A percentile compares a stretch with the other conserved stretches of the same genome.
Evolutionary conservation across 1,140 invertebrate species (phyloP).

Genomic region (Hycleus cichorii): DNA sequence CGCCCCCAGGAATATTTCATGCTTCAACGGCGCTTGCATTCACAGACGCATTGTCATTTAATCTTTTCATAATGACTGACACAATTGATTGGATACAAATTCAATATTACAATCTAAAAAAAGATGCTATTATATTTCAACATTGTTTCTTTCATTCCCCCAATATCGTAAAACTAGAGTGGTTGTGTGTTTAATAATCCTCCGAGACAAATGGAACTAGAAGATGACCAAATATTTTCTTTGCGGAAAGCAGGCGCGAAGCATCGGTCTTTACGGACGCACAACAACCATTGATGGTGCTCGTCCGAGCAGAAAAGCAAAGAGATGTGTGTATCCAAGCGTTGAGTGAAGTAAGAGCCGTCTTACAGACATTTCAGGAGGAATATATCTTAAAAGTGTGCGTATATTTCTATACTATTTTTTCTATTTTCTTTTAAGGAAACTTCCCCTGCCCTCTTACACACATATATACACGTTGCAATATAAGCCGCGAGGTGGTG

Average conservation of each 20-base stretch:
- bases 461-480: conserved; percentile 4
- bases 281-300: conserved; percentile 20
- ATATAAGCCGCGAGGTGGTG: conserved; percentile 21
- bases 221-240: conserved; percentile 20
- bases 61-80: conserved; percentile 17
- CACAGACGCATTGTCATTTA: conserved; percentile 15
- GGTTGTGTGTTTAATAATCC: conserved; percentile 11
- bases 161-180: background rate
- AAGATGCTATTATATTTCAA: too few species aligned
- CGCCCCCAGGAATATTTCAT: conserved; percentile 25
- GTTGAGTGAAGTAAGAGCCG: too few species aligned
- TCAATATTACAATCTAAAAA: too few species aligned
- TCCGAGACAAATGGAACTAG: conserved; percentile 12
- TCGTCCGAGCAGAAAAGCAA: conserved; percentile 23
- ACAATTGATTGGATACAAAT: too few species aligned
- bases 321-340: conserved; percentile 15
- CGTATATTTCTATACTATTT: too few species aligned
- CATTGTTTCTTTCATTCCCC: too few species aligned
- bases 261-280: conserved; percentile 7
- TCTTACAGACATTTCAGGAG: too few species aligned
- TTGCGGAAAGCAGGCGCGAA: conserved; percentile 2
- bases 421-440: too few species aligned
- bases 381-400: too few species aligned
- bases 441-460: too few species aligned
- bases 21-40: conserved; percentile 14